Conservation (phyloP, 1,140 invertebrate genomes). For the Caenorhabditis latens region DNA sequence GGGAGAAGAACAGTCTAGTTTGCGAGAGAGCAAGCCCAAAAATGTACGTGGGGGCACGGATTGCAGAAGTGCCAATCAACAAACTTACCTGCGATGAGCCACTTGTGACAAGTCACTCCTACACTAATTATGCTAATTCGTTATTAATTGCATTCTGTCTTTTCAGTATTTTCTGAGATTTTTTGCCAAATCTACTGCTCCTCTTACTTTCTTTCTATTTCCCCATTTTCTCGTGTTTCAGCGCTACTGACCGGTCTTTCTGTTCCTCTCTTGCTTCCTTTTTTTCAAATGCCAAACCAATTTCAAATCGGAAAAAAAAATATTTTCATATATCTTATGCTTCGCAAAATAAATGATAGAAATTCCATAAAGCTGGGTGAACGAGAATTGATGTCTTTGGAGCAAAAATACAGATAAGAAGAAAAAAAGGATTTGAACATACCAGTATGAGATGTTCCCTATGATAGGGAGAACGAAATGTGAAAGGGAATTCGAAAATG, state of each 20-base stretch:
- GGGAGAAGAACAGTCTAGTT: slow-evolving; percentile 70
- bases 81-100: slow-evolving; percentile 68
- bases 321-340: slow-evolving; percentile 55
- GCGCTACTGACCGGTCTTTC: slow-evolving; percentile 53
- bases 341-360: slow-evolving; percentile 29
- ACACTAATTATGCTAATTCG: background rate
- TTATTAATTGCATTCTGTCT: background rate
- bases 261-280: slow-evolving; percentile 45
- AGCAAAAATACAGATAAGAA: slow-evolving; percentile 32
- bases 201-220: background rate
- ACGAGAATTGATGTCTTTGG: background rate
- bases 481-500: background rate
- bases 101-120: slow-evolving; percentile 2
- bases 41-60: slow-evolving; percentile 69
- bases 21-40: slow-evolving; percentile 70
- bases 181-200: background rate
- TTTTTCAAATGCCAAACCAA: background rate
- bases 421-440: background rate
- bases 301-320: background rate
- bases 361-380: slow-evolving; percentile 20
- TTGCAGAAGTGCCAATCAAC: slow-evolving; percentile 72
- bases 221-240: slow-evolving; percentile 33
- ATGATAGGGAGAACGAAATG: slow-evolving; percentile 13
- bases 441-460: background rate
- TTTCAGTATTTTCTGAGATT: background rate